Evolutionary conservation across 2,888 invertebrate species (phyloP), one percentile per base, ranked within the genome.

Genomic region (Sinelater perroti): DNA sequence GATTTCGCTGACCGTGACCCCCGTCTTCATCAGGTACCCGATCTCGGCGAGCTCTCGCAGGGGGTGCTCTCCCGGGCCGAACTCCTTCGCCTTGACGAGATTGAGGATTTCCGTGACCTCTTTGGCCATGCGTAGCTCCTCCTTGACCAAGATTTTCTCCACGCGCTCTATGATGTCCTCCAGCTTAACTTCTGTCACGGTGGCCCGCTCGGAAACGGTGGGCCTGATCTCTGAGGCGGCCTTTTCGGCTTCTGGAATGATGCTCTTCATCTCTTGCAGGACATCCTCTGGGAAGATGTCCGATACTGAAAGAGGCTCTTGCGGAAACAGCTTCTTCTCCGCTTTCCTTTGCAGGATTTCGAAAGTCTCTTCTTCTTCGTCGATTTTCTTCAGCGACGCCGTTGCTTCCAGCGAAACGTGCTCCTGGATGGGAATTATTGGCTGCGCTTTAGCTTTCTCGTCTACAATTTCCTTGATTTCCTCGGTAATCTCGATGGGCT

Each of bases 1-100:
- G 36, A 93, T 88, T 79, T 92, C 87, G 68, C 85, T 85, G 1
- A 88, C 88, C 1, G 87, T 85, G 24, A 91, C 83, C 11, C 93
- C 93, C 66, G 87, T 88, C 61, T 88, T 84, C 56, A 93, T 80
- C 68, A 93, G 80, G 66, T 89, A 87, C 16, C 91, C 91, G 58
- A 93, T 91, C 67, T 90, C 90, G 6, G 92, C 93, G 54, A 93
- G 79, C 80, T 93, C 93, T 46, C 89, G 80, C 40, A 93, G 78
- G 1, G 93, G 90, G 16, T 84, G 84, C 78, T 91, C 89, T 6
- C 91, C 92, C 3, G 89, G 86, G 1, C 91, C 91, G 72, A 93
- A 93, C 67, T 91, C 90, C 70, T 87, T 87, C 1, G 87, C 89
- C 66, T 88, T 87, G 13, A 93, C 83, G 7, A 87, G 82, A 67